Evolutionary conservation across 2,888 invertebrate species (phyloP).

Genomic region (Papilio elwesi): DNA sequence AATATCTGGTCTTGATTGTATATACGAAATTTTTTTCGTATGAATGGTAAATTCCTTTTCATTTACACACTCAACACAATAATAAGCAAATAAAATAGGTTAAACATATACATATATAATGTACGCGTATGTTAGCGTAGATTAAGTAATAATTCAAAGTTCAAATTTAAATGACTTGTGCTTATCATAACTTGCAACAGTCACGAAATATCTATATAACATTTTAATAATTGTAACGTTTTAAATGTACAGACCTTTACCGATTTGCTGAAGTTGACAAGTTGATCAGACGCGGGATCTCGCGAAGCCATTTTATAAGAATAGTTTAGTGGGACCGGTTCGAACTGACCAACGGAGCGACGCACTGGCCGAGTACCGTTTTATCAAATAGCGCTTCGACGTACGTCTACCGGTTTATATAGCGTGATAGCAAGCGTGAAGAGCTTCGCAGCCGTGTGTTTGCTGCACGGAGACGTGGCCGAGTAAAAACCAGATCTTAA

Average conservation of each 20-base stretch:
- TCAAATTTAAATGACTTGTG: slow-evolving; percentile 7
- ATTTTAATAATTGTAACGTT: background rate
- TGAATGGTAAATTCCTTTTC: too few species aligned
- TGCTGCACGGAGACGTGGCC: background rate
- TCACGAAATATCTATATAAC: background rate
- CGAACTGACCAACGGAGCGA: slow-evolving; percentile 54
- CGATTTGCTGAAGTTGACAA: slow-evolving; percentile 84
- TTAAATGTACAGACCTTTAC: slow-evolving; percentile 78
- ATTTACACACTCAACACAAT: too few species aligned
- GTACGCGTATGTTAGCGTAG: background rate
- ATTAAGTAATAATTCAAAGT: slow-evolving; percentile 27
- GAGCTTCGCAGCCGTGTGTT: background rate
- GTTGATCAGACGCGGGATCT: slow-evolving; percentile 86
- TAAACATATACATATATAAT: too few species aligned
- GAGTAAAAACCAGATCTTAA: background rate
- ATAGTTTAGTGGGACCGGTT: slow-evolving; percentile 10
- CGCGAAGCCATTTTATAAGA: slow-evolving; percentile 74
- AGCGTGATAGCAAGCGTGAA: background rate
- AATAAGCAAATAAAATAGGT: too few species aligned
- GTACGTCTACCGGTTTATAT: slow-evolving; percentile 29
- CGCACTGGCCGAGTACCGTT: slow-evolving; percentile 66
- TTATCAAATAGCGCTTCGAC: slow-evolving; percentile 60
- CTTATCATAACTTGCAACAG: background rate
- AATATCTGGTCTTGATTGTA: too few species aligned
- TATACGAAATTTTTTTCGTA: too few species aligned